Conservation (phyloP, 1,140 invertebrate genomes). For the Zaprionus lachaisei region DNA sequence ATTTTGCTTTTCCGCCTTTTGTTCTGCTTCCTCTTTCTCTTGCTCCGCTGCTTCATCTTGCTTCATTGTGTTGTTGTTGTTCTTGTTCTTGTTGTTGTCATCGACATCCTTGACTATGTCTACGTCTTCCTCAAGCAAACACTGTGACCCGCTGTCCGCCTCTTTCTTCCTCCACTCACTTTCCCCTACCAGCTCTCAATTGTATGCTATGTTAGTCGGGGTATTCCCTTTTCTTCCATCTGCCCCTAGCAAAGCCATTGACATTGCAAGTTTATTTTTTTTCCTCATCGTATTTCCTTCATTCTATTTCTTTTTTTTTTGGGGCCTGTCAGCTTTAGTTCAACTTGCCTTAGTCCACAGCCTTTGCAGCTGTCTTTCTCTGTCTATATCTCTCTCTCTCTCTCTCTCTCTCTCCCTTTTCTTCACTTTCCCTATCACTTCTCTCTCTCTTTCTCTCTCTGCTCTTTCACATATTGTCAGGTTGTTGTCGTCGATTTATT, state of each 20-base stretch:
- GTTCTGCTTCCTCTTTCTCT: neutral
- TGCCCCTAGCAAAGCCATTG: conserved; percentile 35
- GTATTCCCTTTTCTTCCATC: neutral
- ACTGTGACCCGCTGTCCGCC: neutral
- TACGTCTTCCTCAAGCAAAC: conserved; percentile 22
- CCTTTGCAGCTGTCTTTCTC: neutral
- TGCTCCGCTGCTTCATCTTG: neutral
- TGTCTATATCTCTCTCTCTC: neutral
- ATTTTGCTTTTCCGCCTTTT: conserved; percentile 62
- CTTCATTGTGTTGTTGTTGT: conserved; percentile 32
- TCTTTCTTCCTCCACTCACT: neutral
- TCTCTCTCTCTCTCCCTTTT: neutral
- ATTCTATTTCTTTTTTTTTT: neutral
- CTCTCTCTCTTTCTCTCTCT: neutral
- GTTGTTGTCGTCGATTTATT: conserved; percentile 42
- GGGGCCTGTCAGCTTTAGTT: conserved; percentile 12
- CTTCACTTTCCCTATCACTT: neutral
- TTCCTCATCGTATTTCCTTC: conserved; percentile 7
- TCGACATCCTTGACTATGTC: conserved; percentile 46
- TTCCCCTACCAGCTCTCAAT: neutral
- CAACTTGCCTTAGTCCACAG: neutral
- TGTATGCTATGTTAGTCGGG: neutral
- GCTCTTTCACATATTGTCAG: conserved; percentile 27
- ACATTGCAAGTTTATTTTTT: conserved; percentile 49
- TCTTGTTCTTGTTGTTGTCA: conserved; percentile 32